Base-by-base conservation (phyloP, 2,797 vertebrate species). In the Rallus crepitans region DNA sequence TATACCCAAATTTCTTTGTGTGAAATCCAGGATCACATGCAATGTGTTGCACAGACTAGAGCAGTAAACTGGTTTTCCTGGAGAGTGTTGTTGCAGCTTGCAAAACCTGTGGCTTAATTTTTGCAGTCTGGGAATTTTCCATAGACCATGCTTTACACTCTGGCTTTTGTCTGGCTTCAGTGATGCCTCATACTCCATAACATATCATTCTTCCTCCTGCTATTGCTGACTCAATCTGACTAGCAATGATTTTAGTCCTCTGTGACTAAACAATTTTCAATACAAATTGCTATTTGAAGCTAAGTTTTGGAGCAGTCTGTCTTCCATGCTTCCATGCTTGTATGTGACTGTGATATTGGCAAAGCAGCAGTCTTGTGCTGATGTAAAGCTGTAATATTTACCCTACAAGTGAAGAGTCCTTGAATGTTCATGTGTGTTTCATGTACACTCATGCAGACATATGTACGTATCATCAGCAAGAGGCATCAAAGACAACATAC, bases 401-500 rank as follows among this genome's bases (percentile, higher is more conserved):
- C 42, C 17, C 47, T 86, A 40, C 17, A 75, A 53, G 71, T 71
- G 15, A 45, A 73, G 42, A 45, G 6, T 56, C 19, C 19, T 86
- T 68, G 63, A 73, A 47, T 30, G 31, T 63, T 35, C 5, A 7
- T 23, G 11, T 35, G 27, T 37, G 27, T 45, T 35, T 52, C 23
- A 12, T 16, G 9, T 50, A 35, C 18, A 7, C 61, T 31, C 23
- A 25, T 42, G 23, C 47, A 7, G 12, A 25, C 15, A 7, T 27
- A 31, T 0, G 0, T 27, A 31, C 0, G 0, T 31, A 42, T 66
- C 24, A 80, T 39, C 47, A 80, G 13, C 21, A 68, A 53, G 35
- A 64, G 42, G 18, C 85, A 63, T 80, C 28, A 30, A 15, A 35
- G 28, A 9, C 17, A 70, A 25, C 5, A 11, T 61, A 47, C 31